A percentile compares a stretch with the other conserved stretches of the same genome.
phyloP scores from a whole-genome alignment of 2,888 invertebrate genomes.

The Cotesia congregata region DNA sequence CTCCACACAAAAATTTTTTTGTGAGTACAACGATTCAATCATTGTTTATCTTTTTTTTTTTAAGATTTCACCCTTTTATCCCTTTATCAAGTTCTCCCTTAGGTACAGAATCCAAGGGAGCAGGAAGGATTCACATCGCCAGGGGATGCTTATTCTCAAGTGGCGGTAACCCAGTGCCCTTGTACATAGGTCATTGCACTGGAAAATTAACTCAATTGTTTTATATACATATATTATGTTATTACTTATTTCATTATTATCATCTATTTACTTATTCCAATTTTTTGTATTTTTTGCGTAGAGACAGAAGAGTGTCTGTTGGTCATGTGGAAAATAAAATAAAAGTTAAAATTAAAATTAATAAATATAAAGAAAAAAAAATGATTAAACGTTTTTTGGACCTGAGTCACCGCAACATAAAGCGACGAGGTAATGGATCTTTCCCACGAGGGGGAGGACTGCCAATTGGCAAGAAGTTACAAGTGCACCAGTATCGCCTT shows the following conservation, averaged over 20 bases:
- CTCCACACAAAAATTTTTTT: not conserved
- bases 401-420: slow-evolving; percentile 11
- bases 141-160: slow-evolving; percentile 45
- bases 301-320: too few species aligned
- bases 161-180: slow-evolving; percentile 59
- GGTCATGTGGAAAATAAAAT: not conserved
- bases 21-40: not conserved
- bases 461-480: slow-evolving; percentile 46
- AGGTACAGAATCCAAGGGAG: slow-evolving; percentile 14
- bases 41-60: slow-evolving; percentile 37
- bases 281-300: not conserved
- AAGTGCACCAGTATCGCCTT: slow-evolving; percentile 45
- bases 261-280: not conserved
- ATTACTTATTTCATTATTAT: slow-evolving; percentile 10
- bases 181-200: slow-evolving; percentile 50
- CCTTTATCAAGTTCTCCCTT: not conserved
- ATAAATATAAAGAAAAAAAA: not conserved
- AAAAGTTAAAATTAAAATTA: not conserved
- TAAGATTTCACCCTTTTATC: slow-evolving; percentile 37
- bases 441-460: slow-evolving; percentile 52
- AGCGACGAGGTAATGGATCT: slow-evolving; percentile 38
- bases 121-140: slow-evolving; percentile 39
- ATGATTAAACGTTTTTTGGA: not conserved
- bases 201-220: slow-evolving; percentile 60
- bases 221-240: slow-evolving; percentile 38